Percentiles rank a stretch among this genome's conserved stretches.
Evolutionary conservation across 1,140 invertebrate genomes (phyloP).

Genomic region (Leguminivora glycinivorella): DNA sequence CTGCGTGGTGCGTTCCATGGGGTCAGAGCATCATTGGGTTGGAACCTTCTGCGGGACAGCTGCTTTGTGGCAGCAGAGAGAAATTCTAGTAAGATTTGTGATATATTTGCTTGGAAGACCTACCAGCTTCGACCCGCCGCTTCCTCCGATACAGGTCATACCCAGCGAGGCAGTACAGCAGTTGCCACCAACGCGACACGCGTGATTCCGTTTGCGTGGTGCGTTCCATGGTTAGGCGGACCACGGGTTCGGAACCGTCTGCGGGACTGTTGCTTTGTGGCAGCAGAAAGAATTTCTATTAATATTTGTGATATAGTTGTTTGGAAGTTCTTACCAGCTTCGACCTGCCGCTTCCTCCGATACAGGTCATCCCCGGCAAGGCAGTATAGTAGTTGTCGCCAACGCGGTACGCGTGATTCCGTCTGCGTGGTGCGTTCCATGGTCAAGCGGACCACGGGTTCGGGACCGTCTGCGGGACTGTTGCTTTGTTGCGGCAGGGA

Average conservation of each 20-base stretch:
- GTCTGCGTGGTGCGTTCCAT: constrained; percentile 91
- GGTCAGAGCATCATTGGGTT: constrained; percentile 80
- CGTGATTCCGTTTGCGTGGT: too few species aligned
- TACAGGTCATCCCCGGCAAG: constrained; percentile 89
- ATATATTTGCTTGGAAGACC: too few species aligned
- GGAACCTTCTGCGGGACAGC: constrained; percentile 51
- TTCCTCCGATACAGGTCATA: too few species aligned
- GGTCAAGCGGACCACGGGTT: constrained; percentile 81
- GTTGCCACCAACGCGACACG: too few species aligned
- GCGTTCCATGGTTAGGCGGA: too few species aligned
- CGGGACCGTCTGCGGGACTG: constrained; percentile 50
- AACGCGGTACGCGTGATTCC: constrained; percentile 85
- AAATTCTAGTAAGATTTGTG: constrained; percentile 50
- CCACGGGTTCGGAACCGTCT: too few species aligned
- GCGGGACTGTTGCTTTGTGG: too few species aligned
- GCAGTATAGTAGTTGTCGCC: constrained; percentile 89
- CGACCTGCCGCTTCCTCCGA: constrained; percentile 85
- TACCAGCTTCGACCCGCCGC: too few species aligned
- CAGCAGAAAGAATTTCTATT: too few species aligned
- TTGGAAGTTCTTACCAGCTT: constrained; percentile 76
- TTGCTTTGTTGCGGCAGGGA: constrained; percentile 51
- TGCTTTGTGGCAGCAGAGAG: constrained; percentile 50
- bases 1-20: constrained; percentile 90
- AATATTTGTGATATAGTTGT: too few species aligned
- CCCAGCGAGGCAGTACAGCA: too few species aligned